Evolutionary conservation across 2,113 vertebrate species (phyloP).

Genomic region (Syngnathus scovelli): DNA sequence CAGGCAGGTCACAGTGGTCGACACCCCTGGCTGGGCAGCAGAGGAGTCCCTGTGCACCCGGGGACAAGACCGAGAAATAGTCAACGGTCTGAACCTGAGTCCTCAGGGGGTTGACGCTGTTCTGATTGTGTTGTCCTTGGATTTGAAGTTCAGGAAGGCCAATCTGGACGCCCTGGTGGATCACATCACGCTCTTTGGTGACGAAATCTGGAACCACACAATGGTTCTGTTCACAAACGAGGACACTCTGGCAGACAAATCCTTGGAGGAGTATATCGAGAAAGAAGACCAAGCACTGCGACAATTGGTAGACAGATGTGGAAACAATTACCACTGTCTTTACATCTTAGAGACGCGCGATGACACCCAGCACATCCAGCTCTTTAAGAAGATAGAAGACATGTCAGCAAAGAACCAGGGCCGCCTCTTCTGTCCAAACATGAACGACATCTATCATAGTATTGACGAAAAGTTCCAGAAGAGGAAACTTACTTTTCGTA

Average conservation of each 20-base stretch:
- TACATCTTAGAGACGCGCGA: conserved; percentile 31
- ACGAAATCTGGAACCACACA: conserved; percentile 44
- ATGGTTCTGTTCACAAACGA: conserved; percentile 45
- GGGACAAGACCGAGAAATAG: conserved; percentile 34
- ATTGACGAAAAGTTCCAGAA: conserved; percentile 21
- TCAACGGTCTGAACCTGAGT: conserved; percentile 22
- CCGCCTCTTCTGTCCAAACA: conserved; percentile 27
- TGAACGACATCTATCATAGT: conserved; percentile 3
- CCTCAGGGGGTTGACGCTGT: conserved; percentile 30
- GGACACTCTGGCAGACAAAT: conserved; percentile 29
- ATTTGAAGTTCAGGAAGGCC: conserved; percentile 24
- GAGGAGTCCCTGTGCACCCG: conserved; percentile 5
- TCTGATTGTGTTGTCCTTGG: conserved; percentile 42
- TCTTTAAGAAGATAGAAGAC: conserved; percentile 53
- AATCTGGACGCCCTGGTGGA: conserved; percentile 21
- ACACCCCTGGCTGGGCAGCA: conserved; percentile 48
- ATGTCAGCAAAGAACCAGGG: conserved; percentile 35
- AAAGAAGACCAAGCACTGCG: conserved; percentile 19
- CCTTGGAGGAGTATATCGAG: conserved; percentile 50
- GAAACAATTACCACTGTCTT: conserved; percentile 47
- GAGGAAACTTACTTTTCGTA: conserved; percentile 14
- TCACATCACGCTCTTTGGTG: conserved; percentile 36
- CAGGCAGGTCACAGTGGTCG: conserved; percentile 30
- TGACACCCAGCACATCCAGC: conserved; percentile 28
- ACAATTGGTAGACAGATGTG: conserved; percentile 49